phyloP scores from a whole-genome alignment of 2,888 invertebrate species.

The Dione vanillae region DNA sequence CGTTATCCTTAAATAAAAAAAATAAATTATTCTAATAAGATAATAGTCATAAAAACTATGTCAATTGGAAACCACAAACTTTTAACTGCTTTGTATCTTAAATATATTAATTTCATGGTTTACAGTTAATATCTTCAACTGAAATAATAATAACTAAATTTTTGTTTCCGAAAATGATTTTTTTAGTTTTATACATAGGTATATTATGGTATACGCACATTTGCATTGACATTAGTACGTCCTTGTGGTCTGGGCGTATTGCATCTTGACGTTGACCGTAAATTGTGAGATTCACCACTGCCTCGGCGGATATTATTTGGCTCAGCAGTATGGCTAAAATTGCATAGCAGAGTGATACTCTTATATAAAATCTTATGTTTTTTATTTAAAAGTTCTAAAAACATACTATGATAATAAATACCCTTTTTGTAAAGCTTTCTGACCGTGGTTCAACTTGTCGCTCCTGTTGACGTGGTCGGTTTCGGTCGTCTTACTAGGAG shows the following conservation, averaged over 20 bases:
- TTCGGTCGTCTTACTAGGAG: conserved; percentile 62
- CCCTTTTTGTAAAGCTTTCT: conserved; percentile 53
- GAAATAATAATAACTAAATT: too few relatives aligned
- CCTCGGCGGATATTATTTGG: conserved; percentile 53
- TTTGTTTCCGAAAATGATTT: too few relatives aligned
- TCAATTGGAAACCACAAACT: too few relatives aligned
- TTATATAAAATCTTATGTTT: neutral
- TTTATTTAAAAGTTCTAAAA: neutral
- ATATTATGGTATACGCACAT: conserved; percentile 28
- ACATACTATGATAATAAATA: conserved; percentile 41
- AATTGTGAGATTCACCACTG: conserved; percentile 62
- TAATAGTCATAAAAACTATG: too few relatives aligned
- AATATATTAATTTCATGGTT: too few relatives aligned
- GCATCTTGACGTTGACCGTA: conserved; percentile 50
- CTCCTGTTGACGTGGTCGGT: conserved; percentile 62
- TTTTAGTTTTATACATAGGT: neutral
- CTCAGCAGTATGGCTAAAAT: conserved; percentile 54
- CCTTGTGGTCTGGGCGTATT: conserved; percentile 51
- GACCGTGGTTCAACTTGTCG: conserved; percentile 52
- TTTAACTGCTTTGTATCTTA: too few relatives aligned
- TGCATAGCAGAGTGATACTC: neutral
- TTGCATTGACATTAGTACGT: conserved; percentile 38
- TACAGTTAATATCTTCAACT: too few relatives aligned
- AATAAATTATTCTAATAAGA: neutral
- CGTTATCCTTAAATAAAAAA: conserved; percentile 26